A percentile compares a stretch with the other conserved stretches of the same genome.
These are phyloP conservation scores for Artibeus lituratus DNA, from an alignment of 2,797 vertebrate species.

Conservation along the genomic window DNA sequence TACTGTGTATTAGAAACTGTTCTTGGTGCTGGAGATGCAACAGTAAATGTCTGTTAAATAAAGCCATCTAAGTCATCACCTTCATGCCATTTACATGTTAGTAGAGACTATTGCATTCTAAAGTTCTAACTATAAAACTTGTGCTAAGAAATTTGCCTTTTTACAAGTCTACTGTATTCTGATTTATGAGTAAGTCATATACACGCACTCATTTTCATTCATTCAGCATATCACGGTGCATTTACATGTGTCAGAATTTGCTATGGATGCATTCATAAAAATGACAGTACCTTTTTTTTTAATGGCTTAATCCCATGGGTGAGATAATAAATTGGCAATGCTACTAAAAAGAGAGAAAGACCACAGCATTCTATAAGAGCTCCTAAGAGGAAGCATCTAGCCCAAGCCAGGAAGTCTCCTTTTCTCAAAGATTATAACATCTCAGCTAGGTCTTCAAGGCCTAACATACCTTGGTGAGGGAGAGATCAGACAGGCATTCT, in stretches of 20 bases:
- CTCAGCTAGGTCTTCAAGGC: not conserved
- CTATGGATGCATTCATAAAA: not conserved
- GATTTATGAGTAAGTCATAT: not conserved
- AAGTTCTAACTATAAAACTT: not conserved
- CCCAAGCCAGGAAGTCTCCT: not conserved
- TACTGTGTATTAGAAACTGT: not conserved
- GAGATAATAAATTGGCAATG: not conserved
- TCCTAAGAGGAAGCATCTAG: not conserved
- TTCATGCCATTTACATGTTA: conserved; percentile 5
- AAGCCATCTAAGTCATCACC: not conserved
- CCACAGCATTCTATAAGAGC: not conserved
- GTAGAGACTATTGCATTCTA: not conserved
- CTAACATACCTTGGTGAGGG: not conserved
- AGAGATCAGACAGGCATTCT: not conserved
- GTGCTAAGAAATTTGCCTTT: not conserved
- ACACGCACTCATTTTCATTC: not conserved
- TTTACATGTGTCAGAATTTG: not conserved
- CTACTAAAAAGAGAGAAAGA: not conserved
- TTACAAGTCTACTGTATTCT: not conserved
- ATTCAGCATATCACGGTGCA: not conserved
- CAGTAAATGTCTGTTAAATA: not conserved
- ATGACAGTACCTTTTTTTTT: not conserved
- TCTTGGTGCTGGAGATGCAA: not conserved
- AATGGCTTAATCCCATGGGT: not conserved
- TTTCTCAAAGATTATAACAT: not conserved